phyloP scores from a whole-genome alignment of 1,140 invertebrate genomes.

The Teleogryllus occipitalis region DNA sequence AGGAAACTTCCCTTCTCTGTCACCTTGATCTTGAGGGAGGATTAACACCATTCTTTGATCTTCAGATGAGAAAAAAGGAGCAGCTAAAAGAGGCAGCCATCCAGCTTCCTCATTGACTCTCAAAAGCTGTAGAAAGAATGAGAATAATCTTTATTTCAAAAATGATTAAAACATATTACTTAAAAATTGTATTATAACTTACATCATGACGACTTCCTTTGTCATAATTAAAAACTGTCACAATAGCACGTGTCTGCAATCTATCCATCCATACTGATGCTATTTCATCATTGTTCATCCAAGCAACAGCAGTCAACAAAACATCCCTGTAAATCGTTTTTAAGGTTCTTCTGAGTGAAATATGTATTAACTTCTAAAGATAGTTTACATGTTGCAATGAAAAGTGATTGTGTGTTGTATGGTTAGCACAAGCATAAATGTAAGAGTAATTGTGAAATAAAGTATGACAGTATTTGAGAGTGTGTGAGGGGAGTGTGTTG shows the following conservation, averaged over 20 bases:
- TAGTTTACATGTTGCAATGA: too few species aligned
- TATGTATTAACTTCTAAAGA: too few species aligned
- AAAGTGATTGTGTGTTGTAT: too few species aligned
- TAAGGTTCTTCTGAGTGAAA: too few species aligned
- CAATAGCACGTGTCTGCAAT: neutral
- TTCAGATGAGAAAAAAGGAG: constrained; percentile 48
- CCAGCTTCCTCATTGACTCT: constrained; percentile 36
- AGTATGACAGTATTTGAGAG: too few species aligned
- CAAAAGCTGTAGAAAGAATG: neutral
- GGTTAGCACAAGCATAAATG: too few species aligned
- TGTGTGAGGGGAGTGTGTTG: too few species aligned
- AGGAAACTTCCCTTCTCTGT: constrained; percentile 46
- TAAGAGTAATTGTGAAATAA: too few species aligned
- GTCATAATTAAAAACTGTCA: neutral
- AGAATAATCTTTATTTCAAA: neutral
- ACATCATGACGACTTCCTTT: neutral
- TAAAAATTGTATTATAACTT: neutral
- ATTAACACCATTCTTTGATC: constrained; percentile 43
- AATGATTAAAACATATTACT: too few species aligned
- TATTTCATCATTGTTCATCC: neutral
- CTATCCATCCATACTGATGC: neutral
- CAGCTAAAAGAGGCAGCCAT: constrained; percentile 56
- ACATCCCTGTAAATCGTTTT: neutral
- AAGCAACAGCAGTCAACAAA: neutral
- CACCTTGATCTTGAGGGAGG: constrained; percentile 50